Evolutionary conservation across 2,113 vertebrate genomes (phyloP), one percentile per base, ranked within the genome.

Genomic region (Microcebus ravelobensis): DNA sequence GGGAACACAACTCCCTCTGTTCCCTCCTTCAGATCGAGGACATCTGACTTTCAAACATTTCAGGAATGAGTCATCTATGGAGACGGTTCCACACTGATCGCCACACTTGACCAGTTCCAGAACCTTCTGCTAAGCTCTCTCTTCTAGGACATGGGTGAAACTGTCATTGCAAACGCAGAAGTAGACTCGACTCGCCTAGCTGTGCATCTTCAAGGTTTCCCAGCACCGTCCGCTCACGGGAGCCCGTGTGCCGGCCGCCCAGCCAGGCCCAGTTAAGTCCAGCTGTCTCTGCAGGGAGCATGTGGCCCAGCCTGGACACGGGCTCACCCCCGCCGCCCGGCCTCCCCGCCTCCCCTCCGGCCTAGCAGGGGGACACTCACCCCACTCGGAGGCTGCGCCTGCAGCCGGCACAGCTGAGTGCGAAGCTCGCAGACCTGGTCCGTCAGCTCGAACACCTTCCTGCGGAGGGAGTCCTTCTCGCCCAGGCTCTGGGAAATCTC

Each of bases 401-500:
- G 95, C 39, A 82, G 81, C 83, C 74, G 68, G 27, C 61, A 90
- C 8, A 97, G 90, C 68, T 97, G 97, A 20, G 98, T 98, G 23
- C 98, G 98, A 34, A 99, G 96, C 45, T 98, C 97, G 29, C 98
- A 99, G 71, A 98, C 95, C 48, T 96, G 97, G 81, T 99, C 99
- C 0, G 99, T 99, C 31, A 99, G 98, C 96, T 99, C 98, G 27
- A 99, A 98, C 91, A 99, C 97, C 88, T 99, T 98, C 50, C 98
- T 97, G 92, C 99, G 98, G 67, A 99, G 98, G 2, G 98, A 96
- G 96, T 99, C 99, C 98, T 99, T 99, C 96, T 99, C 99, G 0
- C 98, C 92, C 95, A 99, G 98, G 95, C 97, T 98, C n/a, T 98
- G 98, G 34, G 99, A 98, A 11, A 99, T 99, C 97, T 99, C 99